Evolutionary conservation across 2,888 invertebrate genomes (phyloP), one percentile per base, ranked within the genome.

Genomic region (Brachyptera putata): DNA sequence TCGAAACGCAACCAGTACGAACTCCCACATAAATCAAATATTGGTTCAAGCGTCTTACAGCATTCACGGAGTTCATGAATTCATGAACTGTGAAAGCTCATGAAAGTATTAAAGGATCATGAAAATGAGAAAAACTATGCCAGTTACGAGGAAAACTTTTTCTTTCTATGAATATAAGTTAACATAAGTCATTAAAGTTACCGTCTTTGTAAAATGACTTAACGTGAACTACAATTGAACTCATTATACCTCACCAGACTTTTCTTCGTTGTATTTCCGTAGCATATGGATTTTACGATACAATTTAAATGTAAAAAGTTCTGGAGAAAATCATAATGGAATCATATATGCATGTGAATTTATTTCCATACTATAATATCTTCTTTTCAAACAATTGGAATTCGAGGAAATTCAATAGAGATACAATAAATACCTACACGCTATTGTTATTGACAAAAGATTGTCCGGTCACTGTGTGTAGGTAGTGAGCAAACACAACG

Each of bases 151-250:
- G 30, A 30, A 30, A 30, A 11, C 11, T 30, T 30, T n/a, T 11
- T 30, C n/a, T n/a, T n/a, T n/a, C n/a, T n/a, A n/a, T n/a, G n/a
- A n/a, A 30, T 30, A 30, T 30, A 30, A 7, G 46, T 46, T 46
- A 24, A 46, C 46, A 46, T 46, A 46, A 46, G 46, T 46, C 46
- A 22, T 46, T 46, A 24, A 46, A 46, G 46, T 46, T 46, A n/a
- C 18, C 24, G 22, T 13, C 46, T 30, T 46, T 24, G 24, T 46
- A n/a, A 46, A 46, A n/a, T 46, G 46, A 24, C 46, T 46, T 41
- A n/a, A 41, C 18, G 21, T 24, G 11, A 30, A 30, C 30, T 30
- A 5, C 30, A 7, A 11, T 7, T 5, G 11, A 30, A 30, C 5
- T 30, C 30, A 30, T 30, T 30, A 30, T 5, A 30, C 11, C 7